A percentile compares a stretch with the other conserved stretches of the same genome.
Conservation (phyloP, 2,797 vertebrate genomes). For the Melanotaenia parkinsoni region DNA sequence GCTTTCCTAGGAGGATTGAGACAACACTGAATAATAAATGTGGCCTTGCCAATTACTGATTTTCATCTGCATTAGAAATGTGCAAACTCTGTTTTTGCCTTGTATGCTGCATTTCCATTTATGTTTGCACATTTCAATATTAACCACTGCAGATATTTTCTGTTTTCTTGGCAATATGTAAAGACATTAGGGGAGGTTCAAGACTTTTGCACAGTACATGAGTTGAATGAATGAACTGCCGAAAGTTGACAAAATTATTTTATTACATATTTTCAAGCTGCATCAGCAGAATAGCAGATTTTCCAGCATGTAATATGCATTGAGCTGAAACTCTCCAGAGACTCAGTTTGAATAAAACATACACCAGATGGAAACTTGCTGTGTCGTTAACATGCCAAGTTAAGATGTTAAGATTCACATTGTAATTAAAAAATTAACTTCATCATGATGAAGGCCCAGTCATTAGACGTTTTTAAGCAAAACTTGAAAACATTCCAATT, state of each 20-base stretch:
- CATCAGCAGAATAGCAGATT: neutral
- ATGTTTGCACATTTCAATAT: neutral
- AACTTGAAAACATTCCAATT: too few species aligned
- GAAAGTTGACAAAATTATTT: neutral
- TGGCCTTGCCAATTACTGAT: neutral
- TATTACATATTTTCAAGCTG: neutral
- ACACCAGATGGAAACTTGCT: neutral
- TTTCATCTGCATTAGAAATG: neutral
- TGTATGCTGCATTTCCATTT: neutral
- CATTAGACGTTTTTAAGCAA: too few species aligned
- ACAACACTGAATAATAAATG: too few species aligned
- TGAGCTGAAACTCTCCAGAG: neutral
- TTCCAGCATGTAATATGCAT: neutral
- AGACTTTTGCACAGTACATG: neutral
- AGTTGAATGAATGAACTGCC: neutral
- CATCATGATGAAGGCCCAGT: neutral
- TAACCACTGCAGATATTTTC: neutral
- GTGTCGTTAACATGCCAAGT: neutral
- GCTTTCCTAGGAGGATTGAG: too few species aligned
- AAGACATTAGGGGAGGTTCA: too few species aligned
- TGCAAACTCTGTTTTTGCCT: conserved; percentile 16
- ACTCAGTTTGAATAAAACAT: conserved; percentile 2
- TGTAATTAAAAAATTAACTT: neutral
- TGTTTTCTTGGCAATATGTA: neutral
- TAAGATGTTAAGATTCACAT: neutral